Conservation (phyloP, 2,797 vertebrate genomes). For the Lepus townsendii region DNA sequence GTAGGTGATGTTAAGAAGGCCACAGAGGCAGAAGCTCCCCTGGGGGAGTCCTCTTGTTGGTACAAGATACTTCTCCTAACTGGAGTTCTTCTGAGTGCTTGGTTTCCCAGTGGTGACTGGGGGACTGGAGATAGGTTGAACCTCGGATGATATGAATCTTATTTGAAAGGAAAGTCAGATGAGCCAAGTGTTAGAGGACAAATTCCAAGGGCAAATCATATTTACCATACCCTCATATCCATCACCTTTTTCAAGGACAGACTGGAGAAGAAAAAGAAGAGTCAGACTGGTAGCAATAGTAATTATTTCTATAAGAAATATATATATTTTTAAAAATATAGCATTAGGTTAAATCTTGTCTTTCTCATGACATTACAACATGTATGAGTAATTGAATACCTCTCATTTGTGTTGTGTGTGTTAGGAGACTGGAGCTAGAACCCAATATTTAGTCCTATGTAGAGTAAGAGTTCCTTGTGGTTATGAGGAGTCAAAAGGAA, state of each 20-base stretch:
- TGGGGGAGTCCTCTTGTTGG: neutral
- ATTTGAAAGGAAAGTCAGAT: neutral
- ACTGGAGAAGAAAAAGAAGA: neutral
- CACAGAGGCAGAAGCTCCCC: neutral
- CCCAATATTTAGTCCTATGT: neutral
- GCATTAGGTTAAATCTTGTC: neutral
- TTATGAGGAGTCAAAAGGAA: neutral
- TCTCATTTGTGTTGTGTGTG: neutral
- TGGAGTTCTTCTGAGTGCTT: neutral
- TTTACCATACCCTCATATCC: neutral
- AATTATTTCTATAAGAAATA: neutral
- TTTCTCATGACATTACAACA: slow-evolving; percentile 1
- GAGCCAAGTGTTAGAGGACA: neutral
- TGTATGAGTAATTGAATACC: slow-evolving; percentile 13
- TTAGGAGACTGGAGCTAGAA: neutral
- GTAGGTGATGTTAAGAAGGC: neutral
- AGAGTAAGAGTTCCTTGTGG: neutral
- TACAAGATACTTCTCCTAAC: neutral
- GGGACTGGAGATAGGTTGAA: neutral
- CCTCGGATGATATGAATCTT: neutral
- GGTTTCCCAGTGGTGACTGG: neutral
- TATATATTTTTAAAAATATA: neutral
- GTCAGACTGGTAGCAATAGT: neutral
- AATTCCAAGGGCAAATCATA: neutral
- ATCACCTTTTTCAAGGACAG: neutral